Evolutionary conservation across 2,113 vertebrate species (phyloP).

Genomic region (Mobula birostris): DNA sequence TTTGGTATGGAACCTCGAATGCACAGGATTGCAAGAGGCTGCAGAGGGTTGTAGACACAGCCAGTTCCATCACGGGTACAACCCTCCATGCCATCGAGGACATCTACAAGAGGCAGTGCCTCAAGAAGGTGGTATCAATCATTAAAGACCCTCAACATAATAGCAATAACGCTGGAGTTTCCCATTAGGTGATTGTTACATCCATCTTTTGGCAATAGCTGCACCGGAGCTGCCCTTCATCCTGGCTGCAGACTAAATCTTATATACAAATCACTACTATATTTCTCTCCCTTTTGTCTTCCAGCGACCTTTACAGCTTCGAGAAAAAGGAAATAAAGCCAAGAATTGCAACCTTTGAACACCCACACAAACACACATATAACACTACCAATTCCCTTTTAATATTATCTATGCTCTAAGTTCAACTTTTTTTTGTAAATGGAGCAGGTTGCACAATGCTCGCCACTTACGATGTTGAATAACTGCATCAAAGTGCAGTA

Average conservation of each 20-base stretch:
- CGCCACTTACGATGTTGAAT: background rate
- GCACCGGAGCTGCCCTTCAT: background rate
- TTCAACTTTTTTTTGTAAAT: background rate
- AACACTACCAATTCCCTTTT: background rate
- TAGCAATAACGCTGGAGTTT: background rate
- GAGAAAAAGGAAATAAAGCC: conserved; percentile 18
- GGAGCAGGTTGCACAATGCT: background rate
- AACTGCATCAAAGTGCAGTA: background rate
- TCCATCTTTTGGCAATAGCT: background rate
- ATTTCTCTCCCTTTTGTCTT: background rate
- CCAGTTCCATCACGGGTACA: too few relatives aligned
- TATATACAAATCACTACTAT: background rate
- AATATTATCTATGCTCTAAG: background rate
- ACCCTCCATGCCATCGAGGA: too few relatives aligned
- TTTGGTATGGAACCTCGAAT: too few relatives aligned
- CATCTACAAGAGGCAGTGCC: too few relatives aligned
- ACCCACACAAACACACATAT: background rate
- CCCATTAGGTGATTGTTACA: background rate
- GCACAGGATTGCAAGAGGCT: too few relatives aligned
- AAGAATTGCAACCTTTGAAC: background rate
- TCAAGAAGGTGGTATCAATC: too few relatives aligned
- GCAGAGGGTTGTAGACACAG: too few relatives aligned
- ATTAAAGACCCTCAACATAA: background rate
- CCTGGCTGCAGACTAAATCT: background rate
- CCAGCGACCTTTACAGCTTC: background rate